Conservation (phyloP, 2,113 vertebrate genomes). For the Condylura cristata region DNA sequence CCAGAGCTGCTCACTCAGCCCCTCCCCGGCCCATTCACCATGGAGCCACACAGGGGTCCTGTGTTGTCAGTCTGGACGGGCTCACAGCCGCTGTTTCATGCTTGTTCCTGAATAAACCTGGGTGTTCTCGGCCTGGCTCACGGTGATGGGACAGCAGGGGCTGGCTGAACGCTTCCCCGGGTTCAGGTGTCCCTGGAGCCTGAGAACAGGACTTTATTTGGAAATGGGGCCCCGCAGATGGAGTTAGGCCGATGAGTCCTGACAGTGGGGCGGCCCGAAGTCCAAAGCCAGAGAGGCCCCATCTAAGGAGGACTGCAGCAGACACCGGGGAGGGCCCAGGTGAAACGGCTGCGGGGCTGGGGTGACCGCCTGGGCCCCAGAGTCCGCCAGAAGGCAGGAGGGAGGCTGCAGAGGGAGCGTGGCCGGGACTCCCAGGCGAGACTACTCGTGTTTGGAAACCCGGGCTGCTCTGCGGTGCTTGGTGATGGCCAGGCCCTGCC, state of each 20-base stretch:
- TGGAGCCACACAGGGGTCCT: not conserved
- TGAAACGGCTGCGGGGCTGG: no score
- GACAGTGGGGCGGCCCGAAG: not conserved
- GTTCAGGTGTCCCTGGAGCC: not conserved
- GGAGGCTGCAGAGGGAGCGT: not conserved
- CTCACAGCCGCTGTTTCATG: not conserved
- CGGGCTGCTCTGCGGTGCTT: not conserved
- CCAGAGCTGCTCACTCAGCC: not conserved
- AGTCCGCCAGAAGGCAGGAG: not conserved
- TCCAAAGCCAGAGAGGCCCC: accelerated
- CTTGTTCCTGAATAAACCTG: accelerated
- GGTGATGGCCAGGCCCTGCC: not conserved
- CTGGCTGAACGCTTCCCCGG: no score
- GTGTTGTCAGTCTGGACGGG: no score
- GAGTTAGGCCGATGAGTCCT: no score
- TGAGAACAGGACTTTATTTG: not conserved
- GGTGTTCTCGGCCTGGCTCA: not conserved
- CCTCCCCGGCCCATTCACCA: not conserved
- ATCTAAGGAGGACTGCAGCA: not conserved
- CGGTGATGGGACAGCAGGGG: not conserved
- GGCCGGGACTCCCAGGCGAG: not conserved
- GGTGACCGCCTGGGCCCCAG: not conserved
- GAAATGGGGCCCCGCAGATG: not conserved
- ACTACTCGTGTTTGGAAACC: not conserved
- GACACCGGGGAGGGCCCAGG: no score